Evolutionary conservation across 2,113 vertebrate species (phyloP), one percentile per base, ranked within the genome.

Genomic region (Pteronura brasiliensis): DNA sequence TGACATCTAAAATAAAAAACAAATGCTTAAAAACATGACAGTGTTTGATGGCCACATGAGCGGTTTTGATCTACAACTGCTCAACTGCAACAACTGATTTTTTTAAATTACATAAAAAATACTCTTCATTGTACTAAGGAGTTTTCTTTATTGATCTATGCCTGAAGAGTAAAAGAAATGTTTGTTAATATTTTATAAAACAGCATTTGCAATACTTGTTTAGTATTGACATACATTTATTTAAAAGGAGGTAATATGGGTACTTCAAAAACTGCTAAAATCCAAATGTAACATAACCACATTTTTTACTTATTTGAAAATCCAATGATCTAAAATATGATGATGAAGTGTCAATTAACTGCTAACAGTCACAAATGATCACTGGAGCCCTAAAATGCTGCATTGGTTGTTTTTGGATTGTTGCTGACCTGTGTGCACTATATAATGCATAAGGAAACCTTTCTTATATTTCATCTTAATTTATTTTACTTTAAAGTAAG

Each of bases 1-100:
- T 96, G 92, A 65, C 91, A 97, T 98, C 96, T 97, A 97, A 98
- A 98, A 97, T 96, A 89, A 98, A 98, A 97, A 97, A 96, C 31
- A 34, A 65, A 65, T 7, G 97, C 96, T 93, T 84, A 92, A 97
- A 97, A 97, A 44, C 31, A 79, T 31, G 20, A 31, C 8, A 8
- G 15, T 25, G 14, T 69, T 59, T 52, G 44, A 52, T 36, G 18
- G 1, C 20, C 71, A 14, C 27, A 18, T 77, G 44, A 93, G n/a
- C 3, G 59, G 7, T 88, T 95, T 92, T 86, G 11, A 86, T 81
- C 7, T 39, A n/a, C 34, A 42, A 36, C 8, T 61, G 63, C 86
- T 96, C 27, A 79, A 44, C 31, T 91, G n/a, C 31, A 69, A 0
- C 21, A 90, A 65, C 18, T 84, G 57, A 1, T 36, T 42, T 84